Base-by-base conservation (phyloP, 2,888 invertebrate species). In the Apamea epomidion region DNA sequence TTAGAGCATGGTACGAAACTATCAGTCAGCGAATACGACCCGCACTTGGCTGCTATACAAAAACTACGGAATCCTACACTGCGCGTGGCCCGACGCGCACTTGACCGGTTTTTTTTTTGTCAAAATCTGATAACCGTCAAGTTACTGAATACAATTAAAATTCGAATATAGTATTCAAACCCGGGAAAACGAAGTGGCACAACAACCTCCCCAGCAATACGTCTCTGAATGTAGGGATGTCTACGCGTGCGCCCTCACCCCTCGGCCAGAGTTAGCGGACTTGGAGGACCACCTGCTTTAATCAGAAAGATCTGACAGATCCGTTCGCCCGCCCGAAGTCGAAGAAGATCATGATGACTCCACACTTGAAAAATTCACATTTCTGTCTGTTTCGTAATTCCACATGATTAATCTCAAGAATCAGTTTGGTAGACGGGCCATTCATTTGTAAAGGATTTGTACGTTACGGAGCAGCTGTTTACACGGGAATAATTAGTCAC, bases 391-490 rank as follows among this genome's bases (percentile, higher is more conserved):
- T 74, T 21, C 4, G 16, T 1, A 42, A 14, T 73, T 73, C 37
- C 18, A 42, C n/a, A 0, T 21, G 25, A 21, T 29, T 42, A 7
- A 29, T 64, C 29, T 64, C 2, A 45, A 0, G 25, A n/a, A 42
- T 25, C 37, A 25, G 18, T 78, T 64, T 76, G 14, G 7, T 54
- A 32, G 18, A 14, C 14, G 25, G 5, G 18, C 21, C n/a, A 62
- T 64, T 51, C 7, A 42, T 54, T 65, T 18, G 29, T 58, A 18
- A 21, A 64, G 25, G 14, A 65, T 77, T 51, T 77, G 3, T 58
- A 18, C 29, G 42, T 65, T 54, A 65, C n/a, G 25, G 58, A 62
- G 73, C 18, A 80, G 48, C 37, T 29, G 80, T 58, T 73, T 32
- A 67, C 37, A 65, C 25, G 16, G 58, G 10, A 58, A 29, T 42